phyloP scores from a whole-genome alignment of 2,888 invertebrate species.

The Aporophyla lueneburgensis region DNA sequence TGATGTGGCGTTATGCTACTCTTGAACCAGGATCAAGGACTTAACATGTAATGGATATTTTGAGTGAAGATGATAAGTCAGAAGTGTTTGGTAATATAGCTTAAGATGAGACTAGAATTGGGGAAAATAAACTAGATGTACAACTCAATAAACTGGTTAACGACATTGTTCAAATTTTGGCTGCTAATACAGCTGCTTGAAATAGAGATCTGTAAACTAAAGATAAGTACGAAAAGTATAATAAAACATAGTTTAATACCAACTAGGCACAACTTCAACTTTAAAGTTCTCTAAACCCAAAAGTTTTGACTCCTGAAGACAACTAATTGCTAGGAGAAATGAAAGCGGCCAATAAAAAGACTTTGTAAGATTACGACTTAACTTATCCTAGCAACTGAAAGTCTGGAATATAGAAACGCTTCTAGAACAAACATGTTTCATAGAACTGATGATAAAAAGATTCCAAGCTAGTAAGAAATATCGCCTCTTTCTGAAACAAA shows the following conservation, averaged over 20 bases:
- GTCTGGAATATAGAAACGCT: not conserved
- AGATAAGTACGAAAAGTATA: constrained; percentile 10
- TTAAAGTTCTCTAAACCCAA: constrained; percentile 22
- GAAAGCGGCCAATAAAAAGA: constrained; percentile 42
- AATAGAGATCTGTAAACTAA: not conserved
- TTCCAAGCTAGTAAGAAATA: constrained; percentile 6
- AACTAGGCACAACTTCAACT: constrained; percentile 8
- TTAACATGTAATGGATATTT: constrained; percentile 42
- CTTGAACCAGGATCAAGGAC: constrained; percentile 28
- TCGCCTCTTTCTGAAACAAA: constrained; percentile 28
- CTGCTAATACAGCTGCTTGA: not conserved
- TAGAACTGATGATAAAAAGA: not conserved
- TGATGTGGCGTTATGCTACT: constrained; percentile 60
- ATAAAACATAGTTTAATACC: constrained; percentile 6
- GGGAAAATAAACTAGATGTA: not conserved
- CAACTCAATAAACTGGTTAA: too few relatives aligned
- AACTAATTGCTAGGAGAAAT: constrained; percentile 36
- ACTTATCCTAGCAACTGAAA: constrained; percentile 20
- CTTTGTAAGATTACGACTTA: constrained; percentile 35
- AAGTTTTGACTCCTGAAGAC: constrained; percentile 32
- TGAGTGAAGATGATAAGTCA: constrained; percentile 17
- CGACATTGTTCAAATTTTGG: too few relatives aligned
- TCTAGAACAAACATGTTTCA: not conserved
- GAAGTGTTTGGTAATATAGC: not conserved
- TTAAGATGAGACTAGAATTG: too few relatives aligned